Evolutionary conservation across 2,113 vertebrate genomes (phyloP).

Genomic region (Lampris megalopsis): DNA sequence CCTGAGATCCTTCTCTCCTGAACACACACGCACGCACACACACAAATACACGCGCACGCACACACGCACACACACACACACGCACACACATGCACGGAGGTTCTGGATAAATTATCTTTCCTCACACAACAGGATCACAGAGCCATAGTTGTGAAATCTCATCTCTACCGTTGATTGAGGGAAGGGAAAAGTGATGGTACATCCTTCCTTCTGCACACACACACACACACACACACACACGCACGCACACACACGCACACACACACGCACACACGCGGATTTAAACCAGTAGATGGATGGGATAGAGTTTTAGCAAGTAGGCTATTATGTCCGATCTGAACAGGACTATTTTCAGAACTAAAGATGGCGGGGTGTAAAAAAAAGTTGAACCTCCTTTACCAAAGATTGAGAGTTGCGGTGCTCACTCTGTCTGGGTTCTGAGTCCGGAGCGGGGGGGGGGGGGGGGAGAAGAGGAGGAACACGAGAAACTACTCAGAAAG

Average conservation of each 20-base stretch:
- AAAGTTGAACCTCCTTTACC: no score
- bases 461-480: no score
- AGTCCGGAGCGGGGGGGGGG: no score
- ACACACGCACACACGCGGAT: constrained; percentile 24
- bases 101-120: constrained; percentile 26
- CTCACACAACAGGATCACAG: constrained; percentile 5
- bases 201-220: constrained; percentile 28
- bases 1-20: neutral
- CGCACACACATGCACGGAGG: neutral
- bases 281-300: constrained; percentile 48
- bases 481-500: constrained; percentile 76
- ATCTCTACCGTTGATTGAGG: constrained; percentile 41
- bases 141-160: constrained; percentile 32
- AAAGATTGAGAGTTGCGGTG: no score
- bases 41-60: constrained; percentile 8
- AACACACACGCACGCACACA: neutral
- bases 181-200: constrained; percentile 24
- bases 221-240: no score
- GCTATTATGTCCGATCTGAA: constrained; percentile 45
- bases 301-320: constrained; percentile 60
- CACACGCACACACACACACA: constrained; percentile 5
- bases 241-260: neutral
- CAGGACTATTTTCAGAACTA: constrained; percentile 64
- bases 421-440: no score
- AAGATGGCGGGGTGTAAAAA: no score